Base-by-base conservation (phyloP, 2,888 invertebrate species). In the Callyntrura sp. region DNA sequence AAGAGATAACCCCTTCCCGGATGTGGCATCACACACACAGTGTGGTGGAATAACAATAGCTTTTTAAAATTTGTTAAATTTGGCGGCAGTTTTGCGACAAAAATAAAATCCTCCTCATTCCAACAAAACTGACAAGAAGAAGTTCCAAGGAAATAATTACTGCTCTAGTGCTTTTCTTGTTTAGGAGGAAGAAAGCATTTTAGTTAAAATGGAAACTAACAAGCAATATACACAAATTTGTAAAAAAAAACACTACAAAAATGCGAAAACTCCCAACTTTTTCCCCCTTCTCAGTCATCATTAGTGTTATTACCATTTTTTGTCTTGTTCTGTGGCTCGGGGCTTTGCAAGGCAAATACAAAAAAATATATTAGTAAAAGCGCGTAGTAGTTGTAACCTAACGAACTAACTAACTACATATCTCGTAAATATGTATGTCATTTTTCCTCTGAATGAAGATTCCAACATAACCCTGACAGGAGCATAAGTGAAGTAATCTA, bases 91-190 rank as follows among this genome's bases (percentile, higher is more conserved):
- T n/a, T 8, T 60, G 60, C 23, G 20, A 23, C 23, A 14, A 60
- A 60, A 23, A 65, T 14, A 28, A 12, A 23, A 20, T 25, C 62
- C 28, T 25, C 28, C 11, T 28, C 23, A 20, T 62, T 62, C 2
- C 20, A 65, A 11, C 25, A 3, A 65, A 12, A 12, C 28, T 65
- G 2, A 12, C 14, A 12, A 23, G 20, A 8, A 60, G 23, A 2
- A 62, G 62, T 43, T 43, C 43, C 0, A 68, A 68, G n/a, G 17
- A 43, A 68, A 68, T 43, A 68, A 43, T 65, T 65, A 35, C 35
- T 35, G 35, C 6, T 6, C 3, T 4, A 35, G 35, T 35, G 6
- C 35, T 35, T 35, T 35, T 35, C 3, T 35, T 35, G 2, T 35
- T 35, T 35, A 35, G 3, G 2, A 2, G 35, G 3, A 35, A 35